phyloP scores from a whole-genome alignment of 2,113 vertebrate species.

The Thunnus maccoyii region DNA sequence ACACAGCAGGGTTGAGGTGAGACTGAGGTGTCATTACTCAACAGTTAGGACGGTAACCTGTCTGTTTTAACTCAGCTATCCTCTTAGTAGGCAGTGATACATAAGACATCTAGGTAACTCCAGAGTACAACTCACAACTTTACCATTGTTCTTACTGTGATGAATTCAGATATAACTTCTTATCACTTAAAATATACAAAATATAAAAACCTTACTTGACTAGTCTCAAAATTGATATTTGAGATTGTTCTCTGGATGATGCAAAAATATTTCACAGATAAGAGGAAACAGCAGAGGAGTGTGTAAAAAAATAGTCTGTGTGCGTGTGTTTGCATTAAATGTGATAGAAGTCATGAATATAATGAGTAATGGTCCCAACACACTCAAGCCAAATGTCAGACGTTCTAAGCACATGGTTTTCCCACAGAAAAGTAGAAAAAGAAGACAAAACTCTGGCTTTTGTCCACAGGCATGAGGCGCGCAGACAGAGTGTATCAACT shows the following conservation, averaged over 20 bases:
- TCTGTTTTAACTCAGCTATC: neutral
- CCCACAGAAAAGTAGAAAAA: conserved; percentile 63
- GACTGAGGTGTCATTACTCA: conserved; percentile 36
- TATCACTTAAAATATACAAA: neutral
- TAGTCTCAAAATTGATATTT: neutral
- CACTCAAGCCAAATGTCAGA: conserved; percentile 9
- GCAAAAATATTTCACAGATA: conserved; percentile 24
- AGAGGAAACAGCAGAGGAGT: conserved; percentile 20
- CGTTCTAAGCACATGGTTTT: conserved; percentile 17
- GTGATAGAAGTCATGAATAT: conserved; percentile 17
- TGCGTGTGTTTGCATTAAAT: conserved; percentile 7
- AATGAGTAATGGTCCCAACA: conserved; percentile 37
- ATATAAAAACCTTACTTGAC: neutral
- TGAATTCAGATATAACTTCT: neutral
- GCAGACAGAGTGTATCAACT: conserved; percentile 30
- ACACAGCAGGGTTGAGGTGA: conserved; percentile 62
- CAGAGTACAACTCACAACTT: neutral
- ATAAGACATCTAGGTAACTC: neutral
- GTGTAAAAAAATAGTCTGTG: neutral
- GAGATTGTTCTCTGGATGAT: neutral
- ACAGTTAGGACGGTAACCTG: conserved; percentile 11
- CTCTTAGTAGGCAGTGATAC: too few species aligned
- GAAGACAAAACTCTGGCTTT: conserved; percentile 39
- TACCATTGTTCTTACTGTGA: too few species aligned
- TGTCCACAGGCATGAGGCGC: conserved; percentile 29